A percentile compares a stretch with the other conserved stretches of the same genome.
phyloP scores from a whole-genome alignment of 2,113 vertebrate species.

The Poecile atricapillus region DNA sequence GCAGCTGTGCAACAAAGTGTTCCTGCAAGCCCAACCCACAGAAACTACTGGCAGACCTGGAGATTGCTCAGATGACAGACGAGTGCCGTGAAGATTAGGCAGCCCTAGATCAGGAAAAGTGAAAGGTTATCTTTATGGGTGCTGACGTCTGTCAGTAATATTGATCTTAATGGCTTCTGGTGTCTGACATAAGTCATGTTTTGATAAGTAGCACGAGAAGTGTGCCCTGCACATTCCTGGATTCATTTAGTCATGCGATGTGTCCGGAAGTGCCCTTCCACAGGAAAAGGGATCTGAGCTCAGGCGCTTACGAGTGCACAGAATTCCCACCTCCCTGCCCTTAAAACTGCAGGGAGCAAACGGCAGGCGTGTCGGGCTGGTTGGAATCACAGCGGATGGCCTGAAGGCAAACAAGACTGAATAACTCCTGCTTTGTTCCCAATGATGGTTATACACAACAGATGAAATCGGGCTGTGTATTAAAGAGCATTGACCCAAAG shows the following conservation, averaged over 20 bases:
- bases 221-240: neutral
- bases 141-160: neutral
- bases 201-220: neutral
- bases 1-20: neutral
- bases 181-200: neutral
- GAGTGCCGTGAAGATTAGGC: neutral
- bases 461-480: conserved; percentile 34
- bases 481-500: conserved; percentile 5
- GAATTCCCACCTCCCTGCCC: neutral
- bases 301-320: accelerated
- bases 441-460: neutral
- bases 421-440: neutral
- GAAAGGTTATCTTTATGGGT: neutral
- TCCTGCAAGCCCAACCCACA: neutral
- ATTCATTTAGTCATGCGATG: accelerated
- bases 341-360: neutral
- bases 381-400: neutral
- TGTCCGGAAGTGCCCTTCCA: neutral
- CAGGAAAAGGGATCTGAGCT: neutral
- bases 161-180: neutral
- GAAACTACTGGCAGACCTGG: neutral
- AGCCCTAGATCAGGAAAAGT: neutral
- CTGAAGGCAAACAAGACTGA: neutral
- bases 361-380: accelerated
- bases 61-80: neutral